Evolutionary conservation across 1,140 invertebrate species (phyloP), one percentile per base, ranked within the genome.

Genomic region (Acromyrmex charruanus): DNA sequence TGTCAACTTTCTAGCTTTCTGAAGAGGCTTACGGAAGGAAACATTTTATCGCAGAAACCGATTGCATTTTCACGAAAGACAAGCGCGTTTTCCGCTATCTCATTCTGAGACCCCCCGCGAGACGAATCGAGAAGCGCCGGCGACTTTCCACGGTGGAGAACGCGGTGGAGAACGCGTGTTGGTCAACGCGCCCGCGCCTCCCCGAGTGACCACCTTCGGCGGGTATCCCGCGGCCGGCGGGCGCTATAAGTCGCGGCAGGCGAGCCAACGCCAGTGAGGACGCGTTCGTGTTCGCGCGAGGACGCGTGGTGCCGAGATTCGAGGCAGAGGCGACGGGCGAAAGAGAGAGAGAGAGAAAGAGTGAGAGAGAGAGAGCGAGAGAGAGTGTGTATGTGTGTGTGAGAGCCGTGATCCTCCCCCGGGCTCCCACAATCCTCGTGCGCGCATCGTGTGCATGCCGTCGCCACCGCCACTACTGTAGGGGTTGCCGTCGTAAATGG

Each of bases 231-330:
- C 86, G 77, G 31, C 31, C 85, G 53, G 28, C 74, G 21, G 77
- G 49, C 58, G 53, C 79, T 90, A 86, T 88, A 81, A 86, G 85
- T 35, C 90, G 90, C 89, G 91, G 87, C 90, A 89, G 77, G 89
- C 92, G 90, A 91, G 89, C 89, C 86, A 91, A 91, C 90, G 91
- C 87, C 94, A 95, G 94, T 95, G 93, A 93, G 93, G 91, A 95
- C 93, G 94, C 94, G 94, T 91, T 94, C 94, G 94, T 93, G 94
- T 94, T 93, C 92, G 93, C 93, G 94, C 91, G 91, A 94, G 94
- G 93, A 94, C 89, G 89, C 89, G 89, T 77, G 77, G 77, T 55
- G 88, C 39, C 77, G 85, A 68, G 77, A 85, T 58, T 63, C 58
- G 55, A 89, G 81, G 65, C 81, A 63, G 88, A 89, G 82, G 39